These are phyloP conservation scores for Formica exsecta DNA, from an alignment of 1,140 invertebrate species.

Conservation along the genomic window DNA sequence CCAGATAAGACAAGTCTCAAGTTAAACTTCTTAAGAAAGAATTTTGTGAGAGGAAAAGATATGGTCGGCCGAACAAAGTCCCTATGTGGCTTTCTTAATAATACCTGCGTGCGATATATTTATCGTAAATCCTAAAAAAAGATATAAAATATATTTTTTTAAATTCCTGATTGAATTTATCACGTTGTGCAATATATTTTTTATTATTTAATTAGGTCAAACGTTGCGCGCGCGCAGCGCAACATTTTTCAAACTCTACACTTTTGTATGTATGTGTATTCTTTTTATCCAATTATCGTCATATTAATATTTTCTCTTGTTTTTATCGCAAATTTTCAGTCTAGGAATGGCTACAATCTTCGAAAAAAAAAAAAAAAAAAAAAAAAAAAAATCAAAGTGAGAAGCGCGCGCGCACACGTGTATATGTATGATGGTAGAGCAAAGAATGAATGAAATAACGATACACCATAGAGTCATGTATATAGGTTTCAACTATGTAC, in stretches of 20 bases:
- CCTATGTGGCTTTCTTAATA: slow-evolving; percentile 83
- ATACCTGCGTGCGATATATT: slow-evolving; percentile 13
- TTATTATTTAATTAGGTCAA: neutral
- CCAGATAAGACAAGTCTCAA: slow-evolving; percentile 77
- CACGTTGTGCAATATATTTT: neutral
- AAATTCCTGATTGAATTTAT: neutral
- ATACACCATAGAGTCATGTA: slow-evolving; percentile 7
- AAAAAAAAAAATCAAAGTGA: neutral
- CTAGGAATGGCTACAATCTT: neutral
- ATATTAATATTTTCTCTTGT: neutral
- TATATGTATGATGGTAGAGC: neutral
- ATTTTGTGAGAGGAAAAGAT: slow-evolving; percentile 78
- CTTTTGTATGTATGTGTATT: no score
- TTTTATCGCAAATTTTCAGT: neutral
- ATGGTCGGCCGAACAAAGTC: slow-evolving; percentile 78
- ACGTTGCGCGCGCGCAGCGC: neutral
- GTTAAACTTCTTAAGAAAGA: slow-evolving; percentile 78
- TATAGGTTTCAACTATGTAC: slow-evolving; percentile 48
- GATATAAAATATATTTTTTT: slow-evolving; percentile 4
- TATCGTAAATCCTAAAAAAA: neutral
- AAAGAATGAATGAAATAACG: slow-evolving; percentile 30
- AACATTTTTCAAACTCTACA: neutral
- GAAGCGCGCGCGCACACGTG: no score
- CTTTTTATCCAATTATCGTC: no score
- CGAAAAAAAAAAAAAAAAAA: slow-evolving; percentile 1